A percentile compares a stretch with the other conserved stretches of the same genome.
Evolutionary conservation across 2,797 vertebrate genomes (phyloP).

Genomic region (Hydrolagus colliei): DNA sequence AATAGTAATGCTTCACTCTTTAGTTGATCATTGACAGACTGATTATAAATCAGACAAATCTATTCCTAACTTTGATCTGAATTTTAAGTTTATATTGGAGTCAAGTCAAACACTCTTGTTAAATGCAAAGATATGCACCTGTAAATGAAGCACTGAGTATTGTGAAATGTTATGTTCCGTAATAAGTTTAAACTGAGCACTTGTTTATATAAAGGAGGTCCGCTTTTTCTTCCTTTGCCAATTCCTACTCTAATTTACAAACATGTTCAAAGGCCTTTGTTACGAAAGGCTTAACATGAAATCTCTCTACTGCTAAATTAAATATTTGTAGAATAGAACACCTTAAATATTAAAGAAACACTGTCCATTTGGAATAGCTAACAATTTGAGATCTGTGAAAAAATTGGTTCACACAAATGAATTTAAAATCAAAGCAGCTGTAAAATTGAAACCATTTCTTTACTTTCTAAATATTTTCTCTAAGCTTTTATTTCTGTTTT

Average conservation of each 20-base stretch:
- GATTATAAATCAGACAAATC: slow-evolving; percentile 18
- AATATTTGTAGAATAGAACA: background rate
- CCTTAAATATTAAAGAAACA: background rate
- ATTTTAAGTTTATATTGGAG: background rate
- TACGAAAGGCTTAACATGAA: background rate
- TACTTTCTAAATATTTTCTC: background rate
- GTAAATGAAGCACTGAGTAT: background rate
- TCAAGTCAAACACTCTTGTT: background rate
- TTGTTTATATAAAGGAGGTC: background rate
- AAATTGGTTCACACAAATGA: background rate
- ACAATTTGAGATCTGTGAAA: background rate
- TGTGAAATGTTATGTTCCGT: background rate
- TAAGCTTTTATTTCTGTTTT: background rate
- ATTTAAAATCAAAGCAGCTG: background rate
- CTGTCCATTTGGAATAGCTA: background rate
- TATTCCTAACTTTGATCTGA: background rate
- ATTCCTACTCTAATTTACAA: background rate
- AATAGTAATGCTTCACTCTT: slow-evolving; percentile 2
- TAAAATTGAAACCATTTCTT: background rate
- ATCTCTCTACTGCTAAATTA: background rate
- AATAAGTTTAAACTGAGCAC: background rate
- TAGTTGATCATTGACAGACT: background rate
- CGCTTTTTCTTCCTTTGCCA: background rate
- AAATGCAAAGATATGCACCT: background rate
- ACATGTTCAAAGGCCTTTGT: background rate